Evolutionary conservation across 2,797 vertebrate species (phyloP).

Genomic region (Hapalemur alaotrensis): DNA sequence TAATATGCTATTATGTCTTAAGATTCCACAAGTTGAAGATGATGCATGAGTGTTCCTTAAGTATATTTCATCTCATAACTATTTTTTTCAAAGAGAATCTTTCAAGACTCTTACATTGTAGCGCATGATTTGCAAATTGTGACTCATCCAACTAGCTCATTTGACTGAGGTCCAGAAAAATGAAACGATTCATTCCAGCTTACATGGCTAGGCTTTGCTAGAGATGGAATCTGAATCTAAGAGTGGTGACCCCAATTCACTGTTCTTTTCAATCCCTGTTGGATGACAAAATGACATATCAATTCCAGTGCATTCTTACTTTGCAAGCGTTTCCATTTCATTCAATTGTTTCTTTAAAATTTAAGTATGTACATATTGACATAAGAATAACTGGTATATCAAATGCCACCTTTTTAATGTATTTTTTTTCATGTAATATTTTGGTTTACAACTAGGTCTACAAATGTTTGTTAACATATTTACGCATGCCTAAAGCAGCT

Average conservation of each 20-base stretch:
- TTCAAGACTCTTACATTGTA: background rate
- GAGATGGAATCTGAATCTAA: background rate
- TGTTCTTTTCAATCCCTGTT: background rate
- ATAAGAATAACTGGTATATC: background rate
- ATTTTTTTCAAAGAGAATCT: background rate
- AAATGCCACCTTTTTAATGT: background rate
- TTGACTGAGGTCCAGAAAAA: background rate
- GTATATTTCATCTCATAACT: background rate
- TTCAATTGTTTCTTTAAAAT: constrained; percentile 13
- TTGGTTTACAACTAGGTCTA: background rate
- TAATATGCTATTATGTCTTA: background rate
- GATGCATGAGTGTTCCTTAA: background rate
- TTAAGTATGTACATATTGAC: background rate
- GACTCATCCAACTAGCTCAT: background rate
- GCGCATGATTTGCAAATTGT: background rate
- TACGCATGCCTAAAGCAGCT: background rate
- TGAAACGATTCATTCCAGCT: background rate
- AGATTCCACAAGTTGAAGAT: background rate
- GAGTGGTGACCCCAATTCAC: background rate
- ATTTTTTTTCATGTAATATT: background rate
- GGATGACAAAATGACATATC: background rate
- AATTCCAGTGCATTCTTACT: background rate
- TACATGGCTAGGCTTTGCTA: background rate
- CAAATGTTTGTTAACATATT: background rate
- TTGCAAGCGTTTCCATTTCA: background rate